Conservation (phyloP, 2,113 vertebrate species). For the Aspiorhynchus laticeps region DNA sequence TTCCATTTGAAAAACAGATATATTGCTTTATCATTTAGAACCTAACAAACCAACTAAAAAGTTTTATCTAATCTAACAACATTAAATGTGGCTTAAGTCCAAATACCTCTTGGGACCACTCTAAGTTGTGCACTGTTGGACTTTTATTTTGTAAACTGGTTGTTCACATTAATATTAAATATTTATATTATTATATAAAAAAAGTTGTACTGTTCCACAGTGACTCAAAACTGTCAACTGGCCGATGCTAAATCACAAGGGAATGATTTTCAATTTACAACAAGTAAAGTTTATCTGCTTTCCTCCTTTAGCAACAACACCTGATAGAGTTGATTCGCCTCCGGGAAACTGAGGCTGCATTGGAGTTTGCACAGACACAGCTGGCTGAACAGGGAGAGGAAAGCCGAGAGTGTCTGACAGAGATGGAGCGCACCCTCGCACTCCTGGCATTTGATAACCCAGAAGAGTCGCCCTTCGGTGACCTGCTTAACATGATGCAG, state of each 20-base stretch:
- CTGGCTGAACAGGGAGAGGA: conserved; percentile 97
- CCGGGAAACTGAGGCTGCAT: conserved; percentile 93
- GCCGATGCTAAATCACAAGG: not conserved
- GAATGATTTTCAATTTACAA: not conserved
- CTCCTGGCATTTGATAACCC: conserved; percentile 96
- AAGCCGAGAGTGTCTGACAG: conserved; percentile 94
- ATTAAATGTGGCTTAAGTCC: not conserved
- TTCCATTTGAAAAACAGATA: not conserved
- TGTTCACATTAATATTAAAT: not conserved
- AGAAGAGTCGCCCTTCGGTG: conserved; percentile 95
- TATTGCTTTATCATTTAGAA: not conserved
- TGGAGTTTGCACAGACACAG: conserved; percentile 97
- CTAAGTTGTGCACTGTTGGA: not conserved
- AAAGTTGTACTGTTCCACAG: not conserved
- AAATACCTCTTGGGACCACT: not conserved
- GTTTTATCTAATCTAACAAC: not conserved
- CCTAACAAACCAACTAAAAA: not conserved
- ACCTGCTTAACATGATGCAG: conserved; percentile 97
- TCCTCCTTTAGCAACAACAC: conserved; percentile 88
- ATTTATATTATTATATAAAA: no score
- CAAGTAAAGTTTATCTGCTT: not conserved
- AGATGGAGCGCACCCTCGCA: conserved; percentile 96
- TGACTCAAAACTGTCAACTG: not conserved
- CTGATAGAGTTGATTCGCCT: conserved; percentile 97
- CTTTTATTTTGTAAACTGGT: not conserved